Percentiles rank a stretch among this genome's conserved stretches.
Conservation (phyloP, 2,113 vertebrate genomes). For the Chinchilla lanigera region DNA sequence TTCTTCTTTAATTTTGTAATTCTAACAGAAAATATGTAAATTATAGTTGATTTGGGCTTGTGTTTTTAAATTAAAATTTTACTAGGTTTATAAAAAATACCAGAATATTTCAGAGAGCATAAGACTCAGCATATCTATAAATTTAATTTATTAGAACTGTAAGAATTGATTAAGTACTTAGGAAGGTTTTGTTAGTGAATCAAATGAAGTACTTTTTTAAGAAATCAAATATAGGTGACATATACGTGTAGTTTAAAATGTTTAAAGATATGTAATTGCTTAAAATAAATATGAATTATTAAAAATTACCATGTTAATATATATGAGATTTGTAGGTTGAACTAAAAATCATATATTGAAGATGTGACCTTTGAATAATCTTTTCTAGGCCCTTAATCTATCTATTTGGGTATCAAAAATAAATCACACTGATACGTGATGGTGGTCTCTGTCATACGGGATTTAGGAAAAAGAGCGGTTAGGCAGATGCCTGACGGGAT, state of each 20-base stretch:
- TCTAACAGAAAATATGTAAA: neutral
- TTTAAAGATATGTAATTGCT: neutral
- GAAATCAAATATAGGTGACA: neutral
- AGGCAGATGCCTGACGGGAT: rapidly evolving
- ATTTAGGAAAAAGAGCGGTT: neutral
- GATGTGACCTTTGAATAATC: neutral
- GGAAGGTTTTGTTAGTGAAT: neutral
- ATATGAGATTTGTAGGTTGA: neutral
- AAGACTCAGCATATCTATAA: neutral
- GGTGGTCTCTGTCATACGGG: neutral
- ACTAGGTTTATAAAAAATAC: neutral
- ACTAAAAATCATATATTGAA: neutral
- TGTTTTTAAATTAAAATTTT: neutral
- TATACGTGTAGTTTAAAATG: neutral
- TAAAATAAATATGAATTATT: neutral
- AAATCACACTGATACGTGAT: neutral
- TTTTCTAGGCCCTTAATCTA: neutral
- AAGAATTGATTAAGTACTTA: neutral
- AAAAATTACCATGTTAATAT: constrained; percentile 23
- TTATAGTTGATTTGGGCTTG: neutral
- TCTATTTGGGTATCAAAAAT: neutral
- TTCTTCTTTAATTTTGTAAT: neutral
- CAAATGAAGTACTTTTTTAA: constrained; percentile 8
- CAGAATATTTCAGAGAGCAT: neutral
- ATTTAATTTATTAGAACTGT: neutral